phyloP scores from a whole-genome alignment of 2,888 invertebrate species.

The Drosophila eohydei region DNA sequence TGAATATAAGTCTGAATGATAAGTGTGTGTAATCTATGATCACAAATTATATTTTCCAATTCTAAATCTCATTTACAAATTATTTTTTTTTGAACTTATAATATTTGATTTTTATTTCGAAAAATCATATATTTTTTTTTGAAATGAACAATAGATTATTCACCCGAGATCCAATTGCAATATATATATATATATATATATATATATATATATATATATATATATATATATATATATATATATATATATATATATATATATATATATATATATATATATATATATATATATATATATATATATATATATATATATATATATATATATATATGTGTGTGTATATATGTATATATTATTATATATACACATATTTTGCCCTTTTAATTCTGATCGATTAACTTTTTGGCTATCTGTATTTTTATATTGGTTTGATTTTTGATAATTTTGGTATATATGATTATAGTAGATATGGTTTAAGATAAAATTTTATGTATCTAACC shows the following conservation, averaged over 20 bases:
- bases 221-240: neutral
- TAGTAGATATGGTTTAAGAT: conserved; percentile 45
- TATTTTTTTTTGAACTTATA: neutral
- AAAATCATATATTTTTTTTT: neutral
- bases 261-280: neutral
- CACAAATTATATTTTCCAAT: neutral
- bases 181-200: neutral
- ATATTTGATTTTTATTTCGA: neutral
- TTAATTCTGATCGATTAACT: neutral
- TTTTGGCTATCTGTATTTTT: conserved; percentile 7
- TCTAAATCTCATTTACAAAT: neutral
- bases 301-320: neutral
- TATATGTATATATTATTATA: neutral
- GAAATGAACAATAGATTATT: neutral
- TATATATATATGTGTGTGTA: neutral
- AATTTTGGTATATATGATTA: conserved; percentile 29
- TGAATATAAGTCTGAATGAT: conserved; percentile 4
- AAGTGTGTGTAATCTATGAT: conserved; percentile 2
- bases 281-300: neutral
- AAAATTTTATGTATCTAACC: conserved; percentile 87
- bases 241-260: neutral
- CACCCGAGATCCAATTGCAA: neutral
- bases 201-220: neutral
- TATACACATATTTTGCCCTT: too few relatives aligned
- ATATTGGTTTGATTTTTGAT: conserved; percentile 4